These are phyloP conservation scores for Hypanus sabinus DNA, from an alignment of 2,113 vertebrate species.

Conservation along the genomic window DNA sequence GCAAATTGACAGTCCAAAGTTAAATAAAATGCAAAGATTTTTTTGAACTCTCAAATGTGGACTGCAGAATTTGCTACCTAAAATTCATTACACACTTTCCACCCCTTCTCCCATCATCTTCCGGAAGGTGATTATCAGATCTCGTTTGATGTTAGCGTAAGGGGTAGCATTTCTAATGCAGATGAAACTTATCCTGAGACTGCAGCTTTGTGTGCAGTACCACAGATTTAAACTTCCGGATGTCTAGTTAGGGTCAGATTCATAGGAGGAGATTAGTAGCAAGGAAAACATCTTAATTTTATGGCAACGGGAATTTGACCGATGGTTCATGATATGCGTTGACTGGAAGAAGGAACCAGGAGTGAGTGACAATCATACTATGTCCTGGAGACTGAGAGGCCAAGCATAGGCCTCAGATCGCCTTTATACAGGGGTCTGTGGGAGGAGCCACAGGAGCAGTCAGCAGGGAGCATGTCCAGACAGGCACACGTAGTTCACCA, in stretches of 20 bases:
- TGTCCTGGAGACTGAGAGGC: too few relatives aligned
- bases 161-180: background rate
- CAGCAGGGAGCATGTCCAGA: too few relatives aligned
- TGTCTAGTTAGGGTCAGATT: background rate
- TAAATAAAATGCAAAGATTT: background rate
- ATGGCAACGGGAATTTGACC: background rate
- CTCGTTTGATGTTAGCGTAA: background rate
- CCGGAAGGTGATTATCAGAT: background rate
- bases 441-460: too few relatives aligned
- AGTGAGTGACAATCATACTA: too few relatives aligned
- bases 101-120: too few relatives aligned
- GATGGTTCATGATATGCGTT: background rate
- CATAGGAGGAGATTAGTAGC: background rate
- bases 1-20: background rate
- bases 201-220: background rate
- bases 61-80: background rate
- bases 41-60: background rate
- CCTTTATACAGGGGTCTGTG: too few relatives aligned
- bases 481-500: too few relatives aligned
- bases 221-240: background rate
- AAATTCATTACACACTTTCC: background rate
- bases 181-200: background rate
- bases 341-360: too few relatives aligned
- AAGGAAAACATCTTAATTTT: background rate
- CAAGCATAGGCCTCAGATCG: too few relatives aligned